A percentile compares a stretch with the other conserved stretches of the same genome.
Conservation (phyloP, 1,140 invertebrate genomes). For the Neotoxoptera formosana region DNA sequence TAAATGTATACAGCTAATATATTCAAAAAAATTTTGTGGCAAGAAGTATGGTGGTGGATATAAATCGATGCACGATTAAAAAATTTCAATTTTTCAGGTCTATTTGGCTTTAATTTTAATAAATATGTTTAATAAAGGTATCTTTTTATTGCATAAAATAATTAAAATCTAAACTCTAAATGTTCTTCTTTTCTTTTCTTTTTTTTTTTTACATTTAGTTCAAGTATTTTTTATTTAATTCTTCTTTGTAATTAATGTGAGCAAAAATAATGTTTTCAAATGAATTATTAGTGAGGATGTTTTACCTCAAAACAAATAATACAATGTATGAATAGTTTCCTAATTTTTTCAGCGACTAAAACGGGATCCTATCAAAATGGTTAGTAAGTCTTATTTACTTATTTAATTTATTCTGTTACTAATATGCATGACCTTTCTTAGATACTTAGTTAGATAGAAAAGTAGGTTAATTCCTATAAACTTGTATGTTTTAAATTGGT, state of each 20-base stretch:
- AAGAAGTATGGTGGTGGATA: constrained; percentile 26
- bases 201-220: not conserved
- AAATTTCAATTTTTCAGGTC: not conserved
- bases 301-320: constrained; percentile 40
- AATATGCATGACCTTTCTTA: constrained; percentile 42
- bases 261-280: not conserved
- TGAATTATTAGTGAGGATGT: constrained; percentile 26
- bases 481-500: not conserved
- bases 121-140: constrained; percentile 6
- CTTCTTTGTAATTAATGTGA: constrained; percentile 27
- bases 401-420: constrained; percentile 50
- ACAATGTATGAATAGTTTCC: constrained; percentile 56
- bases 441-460: constrained; percentile 24
- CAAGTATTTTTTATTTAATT: not conserved
- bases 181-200: constrained; percentile 26
- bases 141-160: constrained; percentile 3
- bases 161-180: constrained; percentile 15
- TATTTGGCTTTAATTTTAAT: constrained; percentile 22
- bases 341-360: constrained; percentile 58
- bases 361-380: constrained; percentile 57
- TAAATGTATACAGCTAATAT: constrained; percentile 22
- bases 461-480: constrained; percentile 3
- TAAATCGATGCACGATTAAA: constrained; percentile 34
- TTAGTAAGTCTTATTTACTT: constrained; percentile 58
- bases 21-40: constrained; percentile 15